Evolutionary conservation across 2,888 invertebrate genomes (phyloP).

Genomic region (Drosophila borborema): DNA sequence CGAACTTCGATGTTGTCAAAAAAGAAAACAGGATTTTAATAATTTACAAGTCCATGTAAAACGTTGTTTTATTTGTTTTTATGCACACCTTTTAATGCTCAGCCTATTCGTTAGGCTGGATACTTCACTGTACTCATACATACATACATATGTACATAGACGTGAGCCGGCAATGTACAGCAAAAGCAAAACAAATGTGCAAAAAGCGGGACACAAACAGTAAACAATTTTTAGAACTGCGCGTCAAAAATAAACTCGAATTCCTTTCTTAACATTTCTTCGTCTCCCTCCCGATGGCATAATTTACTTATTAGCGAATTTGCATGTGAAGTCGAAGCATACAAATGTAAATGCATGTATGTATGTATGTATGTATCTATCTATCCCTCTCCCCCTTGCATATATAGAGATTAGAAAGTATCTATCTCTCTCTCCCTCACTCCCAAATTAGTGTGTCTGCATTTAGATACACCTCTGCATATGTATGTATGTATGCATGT

Average conservation of each 20-base stretch:
- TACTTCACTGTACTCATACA: not conserved
- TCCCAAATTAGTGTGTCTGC: slow-evolving; percentile 86
- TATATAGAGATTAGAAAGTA: slow-evolving; percentile 84
- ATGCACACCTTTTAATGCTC: not conserved
- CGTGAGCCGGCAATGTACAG: slow-evolving; percentile 38
- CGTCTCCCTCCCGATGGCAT: slow-evolving; percentile 31
- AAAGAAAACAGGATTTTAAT: not conserved
- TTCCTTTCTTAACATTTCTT: not conserved
- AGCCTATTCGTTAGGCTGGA: not conserved
- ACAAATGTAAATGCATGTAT: not conserved
- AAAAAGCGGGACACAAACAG: slow-evolving; percentile 18
- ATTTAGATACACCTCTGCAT: not conserved
- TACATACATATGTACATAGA: not conserved
- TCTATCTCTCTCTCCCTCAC: not conserved
- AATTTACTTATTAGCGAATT: slow-evolving; percentile 51
- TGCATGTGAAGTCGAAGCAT: not conserved
- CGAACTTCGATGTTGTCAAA: not conserved
- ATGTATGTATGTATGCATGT: not conserved
- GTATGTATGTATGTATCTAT: not conserved
- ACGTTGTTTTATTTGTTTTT: not conserved
- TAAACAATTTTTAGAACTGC: slow-evolving; percentile 49
- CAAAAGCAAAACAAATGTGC: slow-evolving; percentile 28
- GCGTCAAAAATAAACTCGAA: slow-evolving; percentile 58
- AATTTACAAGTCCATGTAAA: not conserved
- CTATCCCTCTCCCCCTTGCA: not conserved